phyloP scores from a whole-genome alignment of 2,888 invertebrate genomes.

The Metellina segmentata region DNA sequence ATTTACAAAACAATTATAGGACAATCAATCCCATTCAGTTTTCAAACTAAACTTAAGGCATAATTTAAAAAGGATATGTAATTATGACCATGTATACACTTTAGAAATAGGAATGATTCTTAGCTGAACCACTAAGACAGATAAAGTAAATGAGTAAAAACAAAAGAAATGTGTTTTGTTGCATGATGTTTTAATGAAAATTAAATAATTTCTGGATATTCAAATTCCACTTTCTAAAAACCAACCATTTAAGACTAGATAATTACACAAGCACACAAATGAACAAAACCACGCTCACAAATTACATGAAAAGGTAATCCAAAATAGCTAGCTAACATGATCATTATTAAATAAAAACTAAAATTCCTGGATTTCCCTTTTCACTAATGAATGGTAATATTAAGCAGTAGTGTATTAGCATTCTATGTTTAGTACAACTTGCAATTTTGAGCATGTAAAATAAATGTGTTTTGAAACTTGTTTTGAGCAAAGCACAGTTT shows the following conservation, averaged over 20 bases:
- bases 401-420: no score
- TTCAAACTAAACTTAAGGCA: slow-evolving; percentile 29
- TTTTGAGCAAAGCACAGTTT: slow-evolving; percentile 60
- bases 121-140: not conserved
- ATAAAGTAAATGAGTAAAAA: not conserved
- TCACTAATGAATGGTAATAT: no score
- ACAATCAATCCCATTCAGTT: slow-evolving; percentile 27
- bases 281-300: not conserved
- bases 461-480: slow-evolving; percentile 9
- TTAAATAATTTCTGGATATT: slow-evolving; percentile 10
- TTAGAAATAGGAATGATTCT: slow-evolving; percentile 31
- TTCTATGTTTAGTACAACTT: not conserved
- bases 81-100: slow-evolving; percentile 1
- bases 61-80: slow-evolving; percentile 11
- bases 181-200: not conserved
- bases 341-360: not conserved
- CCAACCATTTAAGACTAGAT: slow-evolving; percentile 39
- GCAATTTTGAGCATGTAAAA: slow-evolving; percentile 28
- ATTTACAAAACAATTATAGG: slow-evolving; percentile 35
- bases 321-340: not conserved
- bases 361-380: not conserved
- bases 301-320: not conserved
- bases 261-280: slow-evolving; percentile 16
- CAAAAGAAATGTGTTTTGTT: not conserved
- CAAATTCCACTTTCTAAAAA: slow-evolving; percentile 15